Evolutionary conservation across 2,797 vertebrate genomes (phyloP), one percentile per base, ranked within the genome.

Genomic region (Phaenicophaeus curvirostris): DNA sequence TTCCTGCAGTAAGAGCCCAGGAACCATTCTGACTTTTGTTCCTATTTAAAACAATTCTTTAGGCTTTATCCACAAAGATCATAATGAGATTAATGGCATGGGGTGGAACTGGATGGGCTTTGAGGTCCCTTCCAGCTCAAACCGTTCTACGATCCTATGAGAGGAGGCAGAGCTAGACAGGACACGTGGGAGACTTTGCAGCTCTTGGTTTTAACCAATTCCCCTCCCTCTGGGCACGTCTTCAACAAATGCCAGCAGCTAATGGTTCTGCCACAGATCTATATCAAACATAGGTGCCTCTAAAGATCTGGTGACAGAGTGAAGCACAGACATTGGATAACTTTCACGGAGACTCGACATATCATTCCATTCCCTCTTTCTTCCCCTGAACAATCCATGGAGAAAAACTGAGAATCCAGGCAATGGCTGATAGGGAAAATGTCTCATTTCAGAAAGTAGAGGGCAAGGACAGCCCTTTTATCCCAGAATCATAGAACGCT

Each of bases 341-440:
- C 72, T 50, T 92, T 80, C 39, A 39, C 11, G 37, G 80, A 95
- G 94, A 77, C 90, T 85, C 13, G 0, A 93, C 85, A 39, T 53
- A 92, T 78, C 87, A 87, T 92, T 68, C 88, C 72, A 85, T 94
- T 93, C 93, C 92, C 93, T 95, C 85, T 54, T 67, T 76, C 74
- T 72, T 39, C 67, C 67, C 62, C 42, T 55, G 10, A 83, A 62
- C 24, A 57, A 73, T 85, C 9, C 24, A 30, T 6, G 31, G 59
- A 90, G 68, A 66, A 69, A 59, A 44, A 37, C 69, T 39, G 63
- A 68, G 72, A 87, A 57, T 41, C 78, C 63, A 53, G 41, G 78
- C 77, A 61, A 17, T 18, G 28, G 80, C 28, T 87, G 77, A 62
- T 39, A 51, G 61, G 41, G 46, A 77, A 76, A 83, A 80, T 2